Base-by-base conservation (phyloP, 2,113 vertebrate species). In the Delphinapterus leucas region DNA sequence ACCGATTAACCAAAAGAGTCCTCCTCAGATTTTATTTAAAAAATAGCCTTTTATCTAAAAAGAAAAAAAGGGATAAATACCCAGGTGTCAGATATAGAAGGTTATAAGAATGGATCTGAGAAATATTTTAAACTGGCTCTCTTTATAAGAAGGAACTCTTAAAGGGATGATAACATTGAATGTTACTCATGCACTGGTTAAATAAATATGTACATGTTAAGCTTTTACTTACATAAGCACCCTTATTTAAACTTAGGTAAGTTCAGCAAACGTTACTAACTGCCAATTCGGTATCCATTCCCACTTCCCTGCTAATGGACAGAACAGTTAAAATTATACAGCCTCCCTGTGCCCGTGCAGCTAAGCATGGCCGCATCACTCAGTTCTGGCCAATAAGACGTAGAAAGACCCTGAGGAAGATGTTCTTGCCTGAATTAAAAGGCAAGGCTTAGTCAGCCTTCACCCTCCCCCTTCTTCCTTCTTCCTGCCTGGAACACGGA, bases 31-130 rank as follows among this genome's bases (percentile, higher is more conserved):
- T 89, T 23, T 14, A 73, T 77, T 68, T 86, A 65, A 10, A 92
- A 96, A 86, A 58, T 61, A 65, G 80, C 28, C 60, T 93, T 89
- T 92, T 91, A 55, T 63, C 92, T 65, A 53, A 49, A 49, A 60
- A n/a, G 63, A 20, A 38, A 63, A 68, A 33, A 36, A 74, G 33
- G 28, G 5, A 33, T 67, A 26, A 47, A 83, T 71, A 63, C 12
- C 23, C 31, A 70, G 47, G 44, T 53, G 20, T 83, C 88, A 86
- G 21, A 85, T 7, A 60, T n/a, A 47, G 76, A 93, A 90, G 36
- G 17, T 61, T 38, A 0, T 23, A 81, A 91, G 21, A 85, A 14
- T 28, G 15, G 55, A 55, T 49, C 79, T 89, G 14, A 95, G 53
- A 79, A 87, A 44, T 23, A 14, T 5, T 63, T 53, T 83, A 20